Base-by-base conservation (phyloP, 2,888 invertebrate species). In the Limnephilus rhombicus region DNA sequence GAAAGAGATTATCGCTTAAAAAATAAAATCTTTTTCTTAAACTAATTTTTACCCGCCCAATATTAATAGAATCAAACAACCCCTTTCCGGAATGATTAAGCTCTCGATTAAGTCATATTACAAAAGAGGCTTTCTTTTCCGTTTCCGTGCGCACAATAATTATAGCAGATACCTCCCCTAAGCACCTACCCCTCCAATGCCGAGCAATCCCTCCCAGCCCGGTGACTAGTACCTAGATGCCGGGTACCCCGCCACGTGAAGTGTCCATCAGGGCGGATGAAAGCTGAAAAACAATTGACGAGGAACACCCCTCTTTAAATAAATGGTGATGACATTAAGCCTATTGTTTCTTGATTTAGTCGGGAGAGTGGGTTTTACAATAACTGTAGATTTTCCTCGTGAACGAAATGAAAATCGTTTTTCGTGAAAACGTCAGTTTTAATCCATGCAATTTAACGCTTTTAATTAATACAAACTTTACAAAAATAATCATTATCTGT, bases 311-410 rank as follows among this genome's bases (percentile, higher is more conserved):
- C 92, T 89, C 91, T 92, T 87, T 86, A 90, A 91, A 92, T 90
- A 90, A 90, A 90, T 86, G 85, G 85, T 91, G 92, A 87, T 91
- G 92, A 91, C 92, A 90, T 92, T 92, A 92, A 92, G 91, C 92
- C 92, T 88, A 92, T 92, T 92, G 92, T 92, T 92, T 92, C 90
- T 86, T 90, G 90, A 92, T 92, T 90, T 91, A 90, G 91, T 82
- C 90, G 90, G 91, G 37, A 90, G 88, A 89, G 90, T 88, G 80
- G 24, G n/a, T 89, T 89, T 37, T 45, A 86, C 80, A 80, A 80
- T n/a, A 31, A 80, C 80, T 37, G 34, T 80, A 89, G 80, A 80
- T 89, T 89, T 80, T 89, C 37, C 41, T 29, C 85, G 85, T 18
- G 7, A 31, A 85, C n/a, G 18, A 85, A 34, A 34, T 85, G 15